These are phyloP conservation scores for Synergus japonicus DNA, from an alignment of 2,888 invertebrate genomes.

Conservation along the genomic window DNA sequence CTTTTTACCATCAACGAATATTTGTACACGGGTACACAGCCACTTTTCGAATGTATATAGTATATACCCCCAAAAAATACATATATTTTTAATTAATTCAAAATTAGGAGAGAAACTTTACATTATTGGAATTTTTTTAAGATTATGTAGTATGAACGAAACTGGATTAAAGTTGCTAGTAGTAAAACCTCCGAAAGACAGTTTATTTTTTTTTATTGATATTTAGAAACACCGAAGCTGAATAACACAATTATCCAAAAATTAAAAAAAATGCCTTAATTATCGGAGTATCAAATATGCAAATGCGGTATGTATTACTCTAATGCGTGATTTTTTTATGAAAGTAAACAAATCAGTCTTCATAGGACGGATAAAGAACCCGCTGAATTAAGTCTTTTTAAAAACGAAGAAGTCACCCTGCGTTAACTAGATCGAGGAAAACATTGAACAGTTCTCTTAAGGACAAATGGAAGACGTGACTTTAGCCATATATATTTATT, in stretches of 20 bases:
- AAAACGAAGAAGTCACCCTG: neutral
- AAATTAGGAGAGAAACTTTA: neutral
- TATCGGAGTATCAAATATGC: neutral
- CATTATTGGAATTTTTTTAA: neutral
- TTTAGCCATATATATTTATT: too few species aligned
- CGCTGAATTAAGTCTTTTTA: neutral
- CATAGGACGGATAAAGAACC: neutral
- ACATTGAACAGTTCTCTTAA: too few species aligned
- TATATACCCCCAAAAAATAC: neutral
- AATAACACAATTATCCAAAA: neutral
- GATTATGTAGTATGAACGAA: neutral
- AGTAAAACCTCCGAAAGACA: neutral
- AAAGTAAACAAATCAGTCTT: constrained; percentile 4
- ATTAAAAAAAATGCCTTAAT: neutral
- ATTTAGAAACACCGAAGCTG: neutral
- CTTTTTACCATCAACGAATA: neutral
- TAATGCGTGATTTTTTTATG: neutral
- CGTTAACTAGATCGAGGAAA: neutral
- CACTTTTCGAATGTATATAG: too few species aligned
- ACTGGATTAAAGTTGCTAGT: neutral
- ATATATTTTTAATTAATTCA: too few species aligned
- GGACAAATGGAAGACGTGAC: too few species aligned
- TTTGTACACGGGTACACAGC: neutral
- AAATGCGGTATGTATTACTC: neutral
- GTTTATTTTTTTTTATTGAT: neutral